Base-by-base conservation (phyloP, 53 echinoderm and acorn worm species). In the Actinopyga echinites region DNA sequence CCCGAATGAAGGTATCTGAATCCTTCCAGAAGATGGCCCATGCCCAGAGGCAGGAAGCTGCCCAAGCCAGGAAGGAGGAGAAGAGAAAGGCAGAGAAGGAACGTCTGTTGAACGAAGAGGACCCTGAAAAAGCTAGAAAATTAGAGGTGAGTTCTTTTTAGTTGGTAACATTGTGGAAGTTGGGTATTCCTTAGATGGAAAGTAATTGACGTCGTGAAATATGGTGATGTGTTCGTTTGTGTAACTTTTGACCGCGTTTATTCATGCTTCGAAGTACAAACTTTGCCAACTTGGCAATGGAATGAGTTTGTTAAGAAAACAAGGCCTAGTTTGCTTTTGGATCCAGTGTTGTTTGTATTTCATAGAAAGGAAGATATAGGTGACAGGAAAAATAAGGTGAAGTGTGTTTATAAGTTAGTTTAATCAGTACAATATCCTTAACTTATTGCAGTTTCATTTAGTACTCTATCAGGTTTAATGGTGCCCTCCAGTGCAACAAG, bases 41-140 rank as follows among this genome's bases (percentile, higher is more conserved):
- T 55, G 88, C 91, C 69, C 97, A 97, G 79, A 92, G 97, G 36
- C 97, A 97, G 73, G 97, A 97, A 79, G 93, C 91, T n/a, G 91
- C 97, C 30, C 97, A 97, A 74, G 84, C 71, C 34, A 88, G 97
- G 12, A 89, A 91, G 1, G 97, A 97, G 58, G 97, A 97, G 79
- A 97, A 97, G 64, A 89, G 93, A 20, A 90, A 91, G 13, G 93
- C 81, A 15, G 94, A 97, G 83, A 97, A 97, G 83, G 97, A 97
- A 68, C 92, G 94, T 38, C 88, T 97, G 69, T 87, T 97, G 84
- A 97, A 97, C n/a, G 97, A 97, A 61, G 97, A 97, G 13, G 97
- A 97, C 71, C 97, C 97, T 3, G 97, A 97, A 20, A 97, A 97
- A 65, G 92, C 91, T 7, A 89, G 97, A 28, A 94, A 94, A 56